Evolutionary conservation across 1,140 invertebrate species (phyloP).

Genomic region (Heliconius congener): DNA sequence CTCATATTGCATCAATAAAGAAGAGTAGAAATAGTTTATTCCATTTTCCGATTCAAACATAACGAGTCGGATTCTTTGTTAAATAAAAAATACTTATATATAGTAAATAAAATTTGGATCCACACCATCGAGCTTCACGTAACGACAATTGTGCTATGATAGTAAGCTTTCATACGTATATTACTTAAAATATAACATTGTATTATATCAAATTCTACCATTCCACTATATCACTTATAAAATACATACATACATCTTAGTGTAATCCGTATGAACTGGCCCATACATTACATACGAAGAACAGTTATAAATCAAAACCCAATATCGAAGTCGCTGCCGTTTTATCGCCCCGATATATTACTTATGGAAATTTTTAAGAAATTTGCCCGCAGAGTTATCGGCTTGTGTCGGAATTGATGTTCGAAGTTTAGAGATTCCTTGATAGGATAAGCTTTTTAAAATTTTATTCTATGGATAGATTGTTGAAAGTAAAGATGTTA

Average conservation of each 20-base stretch:
- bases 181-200: not conserved
- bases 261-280: slow-evolving; percentile 29
- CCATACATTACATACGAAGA: slow-evolving; percentile 34
- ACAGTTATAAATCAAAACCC: slow-evolving; percentile 50
- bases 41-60: too few species aligned
- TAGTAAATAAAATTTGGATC: too few species aligned
- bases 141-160: too few species aligned
- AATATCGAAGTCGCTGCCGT: slow-evolving; percentile 46
- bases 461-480: not conserved
- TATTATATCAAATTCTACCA: not conserved
- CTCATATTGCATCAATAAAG: too few species aligned
- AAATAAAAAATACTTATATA: too few species aligned
- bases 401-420: not conserved
- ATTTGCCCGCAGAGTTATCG: slow-evolving; percentile 18
- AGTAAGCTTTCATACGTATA: not conserved
- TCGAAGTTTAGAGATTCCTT: not conserved
- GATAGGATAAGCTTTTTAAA: not conserved
- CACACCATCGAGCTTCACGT: too few species aligned
- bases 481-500: not conserved
- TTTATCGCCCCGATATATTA: slow-evolving; percentile 47
- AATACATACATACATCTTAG: slow-evolving; percentile 24
- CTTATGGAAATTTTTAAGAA: slow-evolving; percentile 46
- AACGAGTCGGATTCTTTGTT: too few species aligned
- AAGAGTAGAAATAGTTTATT: too few species aligned
- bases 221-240: slow-evolving; percentile 12